A percentile compares a stretch with the other conserved stretches of the same genome.
Conservation (phyloP, 2,113 vertebrate species). For the Psammodynastes pulverulentus region DNA sequence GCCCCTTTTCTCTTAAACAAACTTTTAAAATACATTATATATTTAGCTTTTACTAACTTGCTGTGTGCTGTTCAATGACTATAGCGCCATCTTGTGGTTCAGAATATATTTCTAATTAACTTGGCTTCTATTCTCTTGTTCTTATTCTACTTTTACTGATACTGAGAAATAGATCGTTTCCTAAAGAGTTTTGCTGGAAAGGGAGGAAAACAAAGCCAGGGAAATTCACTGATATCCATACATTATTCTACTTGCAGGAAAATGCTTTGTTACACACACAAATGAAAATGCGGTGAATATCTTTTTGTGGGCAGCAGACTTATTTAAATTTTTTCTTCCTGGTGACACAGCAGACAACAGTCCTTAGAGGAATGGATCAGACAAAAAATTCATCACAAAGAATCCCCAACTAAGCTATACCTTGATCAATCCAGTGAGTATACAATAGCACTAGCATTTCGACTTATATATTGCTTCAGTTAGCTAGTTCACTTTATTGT, state of each 20-base stretch:
- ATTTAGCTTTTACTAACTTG: neutral
- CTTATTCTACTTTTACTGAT: neutral
- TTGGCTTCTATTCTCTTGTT: neutral
- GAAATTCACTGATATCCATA: neutral
- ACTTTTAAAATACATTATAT: neutral
- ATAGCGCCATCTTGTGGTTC: constrained; percentile 42
- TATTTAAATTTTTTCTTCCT: neutral
- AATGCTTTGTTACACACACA: neutral
- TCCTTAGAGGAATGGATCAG: neutral
- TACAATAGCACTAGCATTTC: too few species aligned
- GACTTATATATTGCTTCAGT: too few species aligned
- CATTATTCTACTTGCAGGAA: neutral
- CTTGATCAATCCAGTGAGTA: neutral
- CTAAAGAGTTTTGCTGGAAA: neutral
- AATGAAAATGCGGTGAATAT: neutral
- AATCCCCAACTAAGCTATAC: neutral
- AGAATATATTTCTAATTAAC: neutral
- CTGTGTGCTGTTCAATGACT: neutral
- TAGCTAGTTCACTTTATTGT: too few species aligned
- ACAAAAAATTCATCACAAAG: neutral
- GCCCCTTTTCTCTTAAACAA: neutral
- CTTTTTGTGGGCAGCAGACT: neutral
- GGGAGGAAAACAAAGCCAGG: neutral
- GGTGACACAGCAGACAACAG: neutral
- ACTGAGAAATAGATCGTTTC: neutral